Percentiles rank a stretch among this genome's conserved stretches.
These are phyloP conservation scores for Sycon ciliatum DNA, from an alignment of 37 sponge, comb jelly and placozoan genomes.

Conservation along the genomic window DNA sequence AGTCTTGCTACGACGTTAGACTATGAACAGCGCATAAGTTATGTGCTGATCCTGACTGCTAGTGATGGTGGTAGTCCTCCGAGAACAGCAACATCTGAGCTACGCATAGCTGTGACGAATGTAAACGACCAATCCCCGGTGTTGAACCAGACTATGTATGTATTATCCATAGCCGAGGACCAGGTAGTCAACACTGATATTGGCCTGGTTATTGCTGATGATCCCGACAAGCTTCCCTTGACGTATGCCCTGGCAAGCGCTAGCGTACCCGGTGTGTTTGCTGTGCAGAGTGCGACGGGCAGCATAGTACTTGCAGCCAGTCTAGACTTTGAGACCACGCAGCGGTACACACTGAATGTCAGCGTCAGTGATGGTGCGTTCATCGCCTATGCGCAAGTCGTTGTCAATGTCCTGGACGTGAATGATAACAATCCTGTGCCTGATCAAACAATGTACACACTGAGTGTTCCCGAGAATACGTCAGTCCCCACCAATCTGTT, in stretches of 20 bases:
- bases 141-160: conserved; percentile 25
- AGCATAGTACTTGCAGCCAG: no score
- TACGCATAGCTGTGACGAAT: conserved; percentile 31
- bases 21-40: neutral
- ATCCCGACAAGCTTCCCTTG: conserved; percentile 29
- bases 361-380: conserved; percentile 28
- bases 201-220: conserved; percentile 18
- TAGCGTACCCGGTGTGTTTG: no score
- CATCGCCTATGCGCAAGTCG: no score
- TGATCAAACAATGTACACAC: conserved; percentile 2
- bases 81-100: neutral
- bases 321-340: conserved; percentile 39
- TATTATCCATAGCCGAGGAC: conserved; percentile 28
- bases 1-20: neutral
- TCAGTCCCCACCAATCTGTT: neutral
- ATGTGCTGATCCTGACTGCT: conserved; percentile 16
- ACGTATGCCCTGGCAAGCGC: no score
- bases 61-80: conserved; percentile 39
- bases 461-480: conserved; percentile 5
- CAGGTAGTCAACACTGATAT: neutral
- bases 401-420: conserved; percentile 13
- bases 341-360: conserved; percentile 37
- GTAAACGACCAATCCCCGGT: conserved; percentile 39
- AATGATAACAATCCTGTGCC: conserved; percentile 14
- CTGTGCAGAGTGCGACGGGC: no score